A percentile compares a stretch with the other conserved stretches of the same genome.
Evolutionary conservation across 1,140 invertebrate genomes (phyloP).

Genomic region (Nomia melanderi): DNA sequence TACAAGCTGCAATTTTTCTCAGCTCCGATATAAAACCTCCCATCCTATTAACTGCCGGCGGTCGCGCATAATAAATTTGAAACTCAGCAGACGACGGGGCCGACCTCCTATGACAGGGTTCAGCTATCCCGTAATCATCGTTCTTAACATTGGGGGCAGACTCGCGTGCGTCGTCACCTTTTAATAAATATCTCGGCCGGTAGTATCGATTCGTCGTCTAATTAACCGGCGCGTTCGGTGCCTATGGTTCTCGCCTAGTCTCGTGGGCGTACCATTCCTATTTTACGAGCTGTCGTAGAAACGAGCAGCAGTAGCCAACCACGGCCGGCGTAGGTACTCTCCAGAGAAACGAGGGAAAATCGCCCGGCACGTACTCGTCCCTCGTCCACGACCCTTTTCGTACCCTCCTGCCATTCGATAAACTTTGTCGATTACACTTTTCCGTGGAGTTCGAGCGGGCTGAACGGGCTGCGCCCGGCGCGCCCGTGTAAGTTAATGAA

Average conservation of each 20-base stretch:
- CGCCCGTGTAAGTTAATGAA: slow-evolving; percentile 72
- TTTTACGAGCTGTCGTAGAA: slow-evolving; percentile 59
- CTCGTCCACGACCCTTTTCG: slow-evolving; percentile 58
- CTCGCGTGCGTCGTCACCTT: slow-evolving; percentile 20
- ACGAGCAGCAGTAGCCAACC: slow-evolving; percentile 52
- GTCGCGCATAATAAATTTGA: neutral
- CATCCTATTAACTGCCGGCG: neutral
- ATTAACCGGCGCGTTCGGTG: slow-evolving; percentile 59
- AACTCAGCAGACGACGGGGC: neutral
- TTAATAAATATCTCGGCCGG: slow-evolving; percentile 37
- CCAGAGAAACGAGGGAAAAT: slow-evolving; percentile 64
- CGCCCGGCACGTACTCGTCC: slow-evolving; percentile 53
- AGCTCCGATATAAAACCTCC: neutral
- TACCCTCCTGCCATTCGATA: slow-evolving; percentile 72
- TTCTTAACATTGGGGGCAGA: neutral
- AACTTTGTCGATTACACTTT: slow-evolving; percentile 78
- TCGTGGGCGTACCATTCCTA: slow-evolving; percentile 63
- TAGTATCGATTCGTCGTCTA: slow-evolving; percentile 64
- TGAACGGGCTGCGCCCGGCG: slow-evolving; percentile 34
- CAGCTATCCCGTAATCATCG: neutral
- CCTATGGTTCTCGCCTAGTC: slow-evolving; percentile 61
- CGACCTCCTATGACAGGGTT: neutral
- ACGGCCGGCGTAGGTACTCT: slow-evolving; percentile 60
- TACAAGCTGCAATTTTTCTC: neutral
- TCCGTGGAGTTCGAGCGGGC: slow-evolving; percentile 59